Base-by-base conservation (phyloP, 2,797 vertebrate species). In the Spondyliosoma cantharus region DNA sequence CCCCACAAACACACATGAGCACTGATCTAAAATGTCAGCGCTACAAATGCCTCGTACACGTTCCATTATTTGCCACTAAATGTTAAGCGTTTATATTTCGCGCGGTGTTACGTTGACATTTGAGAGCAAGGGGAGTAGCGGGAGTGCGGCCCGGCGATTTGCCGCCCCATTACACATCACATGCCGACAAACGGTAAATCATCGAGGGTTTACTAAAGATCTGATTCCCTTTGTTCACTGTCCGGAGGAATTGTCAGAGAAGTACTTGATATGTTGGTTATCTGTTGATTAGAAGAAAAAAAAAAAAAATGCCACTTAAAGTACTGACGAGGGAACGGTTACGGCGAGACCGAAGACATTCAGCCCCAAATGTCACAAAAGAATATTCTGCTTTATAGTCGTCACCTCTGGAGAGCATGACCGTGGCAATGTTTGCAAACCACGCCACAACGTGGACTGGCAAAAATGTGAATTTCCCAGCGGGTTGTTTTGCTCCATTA, bases 21-120 rank as follows among this genome's bases (percentile, higher is more conserved):
- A 76, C 90, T 90, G 89, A 94, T 94, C 89, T 93, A 87, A 95
- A 95, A 95, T 95, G 93, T 94, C 93, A 95, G 89, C 87, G 75
- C 91, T 89, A 90, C 93, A 94, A 93, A 94, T 91, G 89, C 87
- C 91, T 91, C 80, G 85, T 92, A 89, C 91, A 88, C 89, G 86
- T 87, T 85, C 90, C 88, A 93, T 92, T 93, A 91, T 91, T 90
- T 87, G 81, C 80, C 81, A 81, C 85, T 91, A 91, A 93, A 93
- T 93, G 91, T 92, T 93, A 92, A 93, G 89, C 90, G 88, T 93
- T 93, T 92, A 89, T 90, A 91, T 91, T 93, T 93, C 90, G 83
- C 82, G 59, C 80, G 71, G 75, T 72, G 82, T 85, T 86, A 46
- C 85, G 32, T 56, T 94, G 93, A 91, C 92, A 95, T 95, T 94